These are phyloP conservation scores for Diplodus puntazzo DNA, from an alignment of 2,797 vertebrate species.

Conservation along the genomic window DNA sequence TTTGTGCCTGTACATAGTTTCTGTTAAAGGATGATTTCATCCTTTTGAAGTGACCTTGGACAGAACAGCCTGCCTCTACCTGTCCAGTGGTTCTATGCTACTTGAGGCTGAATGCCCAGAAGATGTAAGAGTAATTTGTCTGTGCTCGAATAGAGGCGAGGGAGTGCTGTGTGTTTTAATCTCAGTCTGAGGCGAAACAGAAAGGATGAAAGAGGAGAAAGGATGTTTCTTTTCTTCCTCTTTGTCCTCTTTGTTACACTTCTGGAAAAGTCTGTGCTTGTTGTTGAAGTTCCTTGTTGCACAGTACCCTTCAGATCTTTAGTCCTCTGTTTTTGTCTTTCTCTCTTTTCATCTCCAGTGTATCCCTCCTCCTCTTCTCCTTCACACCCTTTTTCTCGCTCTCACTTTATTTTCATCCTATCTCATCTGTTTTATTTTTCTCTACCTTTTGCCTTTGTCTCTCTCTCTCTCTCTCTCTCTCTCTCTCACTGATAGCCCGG, in stretches of 20 bases:
- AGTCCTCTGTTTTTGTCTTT: background rate
- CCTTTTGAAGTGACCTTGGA: conserved; percentile 5
- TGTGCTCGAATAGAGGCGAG: background rate
- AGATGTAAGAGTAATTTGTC: conserved; percentile 12
- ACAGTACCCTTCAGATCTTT: conserved; percentile 15
- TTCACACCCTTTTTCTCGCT: background rate
- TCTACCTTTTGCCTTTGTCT: background rate
- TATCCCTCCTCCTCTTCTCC: background rate
- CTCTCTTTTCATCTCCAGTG: background rate
- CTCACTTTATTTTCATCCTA: too few species aligned
- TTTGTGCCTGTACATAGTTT: too few species aligned
- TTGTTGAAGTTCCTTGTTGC: background rate
- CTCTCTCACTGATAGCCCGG: conserved; percentile 19
- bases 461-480: background rate
- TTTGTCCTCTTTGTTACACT: conserved; percentile 12
- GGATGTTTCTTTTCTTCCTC: background rate
- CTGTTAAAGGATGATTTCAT: background rate
- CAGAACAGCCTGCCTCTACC: background rate
- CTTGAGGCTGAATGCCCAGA: conserved; percentile 5
- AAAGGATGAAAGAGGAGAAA: background rate
- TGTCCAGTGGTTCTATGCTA: background rate
- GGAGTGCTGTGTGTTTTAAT: background rate
- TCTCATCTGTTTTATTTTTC: background rate
- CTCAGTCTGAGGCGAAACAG: background rate
- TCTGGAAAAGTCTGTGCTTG: conserved; percentile 1